These are phyloP conservation scores for Ellobium chinense DNA, from an alignment of 2,888 invertebrate genomes.

Conservation along the genomic window DNA sequence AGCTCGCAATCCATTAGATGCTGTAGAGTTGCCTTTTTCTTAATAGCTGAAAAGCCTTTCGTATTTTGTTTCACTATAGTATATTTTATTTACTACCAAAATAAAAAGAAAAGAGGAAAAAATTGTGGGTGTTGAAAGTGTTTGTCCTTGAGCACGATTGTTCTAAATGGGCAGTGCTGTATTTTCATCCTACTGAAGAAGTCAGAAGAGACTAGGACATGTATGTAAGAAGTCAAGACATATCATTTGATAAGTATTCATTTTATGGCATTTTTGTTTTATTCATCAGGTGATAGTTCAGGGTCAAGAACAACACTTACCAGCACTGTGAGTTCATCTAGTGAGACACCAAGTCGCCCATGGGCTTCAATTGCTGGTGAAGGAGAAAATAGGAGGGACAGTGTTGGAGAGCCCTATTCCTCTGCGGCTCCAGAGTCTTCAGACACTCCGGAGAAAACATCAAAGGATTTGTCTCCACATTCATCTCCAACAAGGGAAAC, in stretches of 20 bases:
- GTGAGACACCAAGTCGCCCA: conserved; percentile 13
- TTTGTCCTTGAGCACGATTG: too few species aligned
- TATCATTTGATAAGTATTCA: not conserved
- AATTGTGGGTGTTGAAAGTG: too few species aligned
- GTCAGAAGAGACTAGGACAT: too few species aligned
- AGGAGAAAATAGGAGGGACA: conserved; percentile 10
- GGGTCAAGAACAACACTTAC: not conserved
- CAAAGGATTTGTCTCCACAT: not conserved
- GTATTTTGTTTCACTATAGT: too few species aligned
- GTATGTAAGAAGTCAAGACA: too few species aligned
- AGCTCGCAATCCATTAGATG: too few species aligned
- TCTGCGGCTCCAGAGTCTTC: not conserved
- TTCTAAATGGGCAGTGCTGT: too few species aligned
- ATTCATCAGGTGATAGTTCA: conserved; percentile 24
- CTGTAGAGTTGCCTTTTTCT: too few species aligned
- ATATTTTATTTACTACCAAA: too few species aligned
- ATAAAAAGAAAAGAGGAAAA: too few species aligned
- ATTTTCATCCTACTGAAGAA: too few species aligned
- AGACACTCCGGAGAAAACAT: not conserved
- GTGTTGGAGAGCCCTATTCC: not conserved
- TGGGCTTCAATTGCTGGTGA: conserved; percentile 29
- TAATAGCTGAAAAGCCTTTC: too few species aligned
- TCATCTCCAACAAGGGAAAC: not conserved
- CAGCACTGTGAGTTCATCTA: conserved; percentile 11
- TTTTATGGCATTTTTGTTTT: not conserved